Percentiles rank a stretch among this genome's conserved stretches.
Conservation (phyloP, 2,113 vertebrate genomes). For the Brevimyrus niger region DNA sequence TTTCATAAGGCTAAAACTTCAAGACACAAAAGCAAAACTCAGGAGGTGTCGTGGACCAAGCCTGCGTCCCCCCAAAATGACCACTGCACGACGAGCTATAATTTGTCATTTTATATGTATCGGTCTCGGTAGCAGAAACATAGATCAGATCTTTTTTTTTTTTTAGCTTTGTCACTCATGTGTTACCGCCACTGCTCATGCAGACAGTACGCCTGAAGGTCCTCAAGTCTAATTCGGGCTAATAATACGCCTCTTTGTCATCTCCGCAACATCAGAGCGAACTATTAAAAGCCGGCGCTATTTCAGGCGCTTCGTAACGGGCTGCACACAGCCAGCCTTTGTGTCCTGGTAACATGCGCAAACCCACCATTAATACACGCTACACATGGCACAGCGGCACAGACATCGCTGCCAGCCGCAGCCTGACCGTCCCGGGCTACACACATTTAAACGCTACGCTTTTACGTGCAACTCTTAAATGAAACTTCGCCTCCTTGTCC, state of each 20-base stretch:
- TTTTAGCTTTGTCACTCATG: neutral
- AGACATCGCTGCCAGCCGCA: neutral
- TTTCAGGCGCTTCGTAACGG: neutral
- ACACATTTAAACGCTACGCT: neutral
- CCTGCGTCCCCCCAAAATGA: neutral
- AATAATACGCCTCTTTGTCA: constrained; percentile 1
- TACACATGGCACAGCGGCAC: neutral
- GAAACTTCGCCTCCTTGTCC: neutral
- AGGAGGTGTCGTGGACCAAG: neutral
- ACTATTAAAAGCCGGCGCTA: neutral
- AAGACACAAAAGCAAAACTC: neutral
- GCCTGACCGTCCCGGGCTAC: neutral
- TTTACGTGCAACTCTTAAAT: neutral
- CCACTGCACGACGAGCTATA: neutral
- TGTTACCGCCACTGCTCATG: neutral
- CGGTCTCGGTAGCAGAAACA: neutral
- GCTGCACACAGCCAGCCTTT: neutral
- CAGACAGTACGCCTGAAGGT: neutral
- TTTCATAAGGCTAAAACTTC: neutral
- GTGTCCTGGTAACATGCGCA: neutral
- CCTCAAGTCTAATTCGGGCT: neutral
- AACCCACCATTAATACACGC: neutral
- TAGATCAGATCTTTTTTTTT: neutral
- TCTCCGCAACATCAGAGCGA: neutral
- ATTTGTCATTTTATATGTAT: neutral